Percentiles rank a stretch among this genome's conserved stretches.
Conservation (phyloP, 2,888 invertebrate species). For the Pollenia angustigena region DNA sequence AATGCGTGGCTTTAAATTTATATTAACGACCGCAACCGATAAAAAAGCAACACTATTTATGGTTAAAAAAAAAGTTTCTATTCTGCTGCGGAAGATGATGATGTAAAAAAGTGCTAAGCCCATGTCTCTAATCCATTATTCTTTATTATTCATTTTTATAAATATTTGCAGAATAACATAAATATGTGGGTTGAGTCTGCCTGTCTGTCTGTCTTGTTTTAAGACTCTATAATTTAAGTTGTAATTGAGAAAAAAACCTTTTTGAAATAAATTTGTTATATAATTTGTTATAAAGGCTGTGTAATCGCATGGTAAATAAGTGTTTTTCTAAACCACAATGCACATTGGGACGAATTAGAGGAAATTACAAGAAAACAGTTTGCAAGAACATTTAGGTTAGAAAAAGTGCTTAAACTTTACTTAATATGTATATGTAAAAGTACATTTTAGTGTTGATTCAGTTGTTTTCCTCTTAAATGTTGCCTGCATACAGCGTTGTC, state of each 20-base stretch:
- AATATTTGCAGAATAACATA: slow-evolving; percentile 57
- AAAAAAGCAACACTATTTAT: slow-evolving; percentile 11
- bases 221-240: slow-evolving; percentile 34
- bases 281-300: neutral
- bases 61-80: slow-evolving; percentile 1
- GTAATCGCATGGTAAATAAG: neutral
- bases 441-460: too few species aligned
- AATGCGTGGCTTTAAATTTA: slow-evolving; percentile 58
- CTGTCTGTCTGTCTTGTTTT: slow-evolving; percentile 19
- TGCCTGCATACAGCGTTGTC: too few species aligned
- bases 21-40: slow-evolving; percentile 45
- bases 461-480: too few species aligned
- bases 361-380: neutral
- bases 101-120: slow-evolving; percentile 36
- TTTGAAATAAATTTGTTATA: slow-evolving; percentile 13
- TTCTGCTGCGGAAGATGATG: slow-evolving; percentile 32
- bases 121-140: slow-evolving; percentile 63
- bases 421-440: too few species aligned
- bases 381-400: too few species aligned
- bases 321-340: neutral
- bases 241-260: slow-evolving; percentile 8
- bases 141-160: slow-evolving; percentile 48
- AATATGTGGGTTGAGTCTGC: slow-evolving; percentile 69
- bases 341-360: slow-evolving; percentile 7
- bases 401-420: too few species aligned